Evolutionary conservation across 2,797 vertebrate species (phyloP).

Genomic region (Oceanodroma leucorhoa): DNA sequence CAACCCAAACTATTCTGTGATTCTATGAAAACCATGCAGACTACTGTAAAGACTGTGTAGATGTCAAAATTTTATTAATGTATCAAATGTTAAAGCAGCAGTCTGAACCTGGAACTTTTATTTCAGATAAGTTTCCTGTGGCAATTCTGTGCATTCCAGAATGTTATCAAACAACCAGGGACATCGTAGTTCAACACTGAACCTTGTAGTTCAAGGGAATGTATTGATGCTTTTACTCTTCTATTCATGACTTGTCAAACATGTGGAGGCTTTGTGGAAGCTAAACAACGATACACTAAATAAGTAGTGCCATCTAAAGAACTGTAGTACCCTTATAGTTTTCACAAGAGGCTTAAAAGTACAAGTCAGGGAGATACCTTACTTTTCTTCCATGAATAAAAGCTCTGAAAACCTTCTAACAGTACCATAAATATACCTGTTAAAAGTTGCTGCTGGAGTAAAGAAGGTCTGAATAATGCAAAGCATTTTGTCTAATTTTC

Average conservation of each 20-base stretch:
- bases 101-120: background rate
- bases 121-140: background rate
- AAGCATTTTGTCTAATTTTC: background rate
- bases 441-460: background rate
- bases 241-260: background rate
- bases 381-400: background rate
- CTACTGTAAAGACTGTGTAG: background rate
- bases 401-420: background rate
- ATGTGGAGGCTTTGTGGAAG: background rate
- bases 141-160: background rate
- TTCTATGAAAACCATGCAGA: background rate
- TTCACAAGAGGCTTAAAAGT: background rate
- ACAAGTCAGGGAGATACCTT: background rate
- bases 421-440: background rate
- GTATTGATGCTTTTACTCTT: background rate
- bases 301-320: background rate
- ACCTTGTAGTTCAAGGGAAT: background rate
- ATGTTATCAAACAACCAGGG: background rate
- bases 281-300: background rate
- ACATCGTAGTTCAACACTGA: background rate
- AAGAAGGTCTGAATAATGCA: background rate
- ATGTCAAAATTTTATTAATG: background rate
- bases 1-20: no score
- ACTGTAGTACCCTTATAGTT: background rate
- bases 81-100: background rate